Percentiles rank a stretch among this genome's conserved stretches.
These are phyloP conservation scores for Montipora foliosa DNA, from an alignment of 64 coral and sea anemone species.

Conservation along the genomic window DNA sequence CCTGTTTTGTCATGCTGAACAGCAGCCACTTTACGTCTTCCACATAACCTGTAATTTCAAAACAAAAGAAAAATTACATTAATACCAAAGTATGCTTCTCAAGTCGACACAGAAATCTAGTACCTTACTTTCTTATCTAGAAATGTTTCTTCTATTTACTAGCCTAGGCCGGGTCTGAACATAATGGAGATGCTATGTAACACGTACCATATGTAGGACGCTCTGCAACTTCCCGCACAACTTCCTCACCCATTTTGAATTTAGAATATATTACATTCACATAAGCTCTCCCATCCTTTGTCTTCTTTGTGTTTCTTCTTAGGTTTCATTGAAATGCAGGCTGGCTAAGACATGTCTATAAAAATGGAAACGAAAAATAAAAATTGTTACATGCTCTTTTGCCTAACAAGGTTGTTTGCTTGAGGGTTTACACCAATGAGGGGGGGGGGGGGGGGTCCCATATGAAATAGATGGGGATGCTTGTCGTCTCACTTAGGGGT, in stretches of 20 bases:
- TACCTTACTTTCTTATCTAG: neutral
- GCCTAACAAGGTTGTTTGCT: no score
- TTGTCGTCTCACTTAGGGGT: neutral
- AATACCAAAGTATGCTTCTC: neutral
- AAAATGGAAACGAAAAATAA: neutral
- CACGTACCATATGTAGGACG: conserved; percentile 9
- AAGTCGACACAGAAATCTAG: neutral
- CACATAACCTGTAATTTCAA: conserved; percentile 24
- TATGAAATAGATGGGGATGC: neutral
- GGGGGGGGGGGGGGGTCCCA: neutral
- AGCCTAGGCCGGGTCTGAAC: no score
- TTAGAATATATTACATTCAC: neutral
- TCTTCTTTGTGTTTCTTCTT: neutral
- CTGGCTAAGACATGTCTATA: neutral
- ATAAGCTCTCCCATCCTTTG: neutral
- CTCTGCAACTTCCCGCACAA: conserved; percentile 20
- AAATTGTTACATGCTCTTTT: no score
- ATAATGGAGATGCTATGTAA: neutral
- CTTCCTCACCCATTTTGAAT: conserved; percentile 18
- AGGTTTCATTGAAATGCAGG: neutral
- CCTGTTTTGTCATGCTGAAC: neutral
- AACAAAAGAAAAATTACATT: neutral
- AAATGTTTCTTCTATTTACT: neutral
- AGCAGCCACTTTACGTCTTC: conserved; percentile 12
- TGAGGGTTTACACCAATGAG: no score